phyloP scores from a whole-genome alignment of 2,797 vertebrate genomes.

The Sparidentex hasta region DNA sequence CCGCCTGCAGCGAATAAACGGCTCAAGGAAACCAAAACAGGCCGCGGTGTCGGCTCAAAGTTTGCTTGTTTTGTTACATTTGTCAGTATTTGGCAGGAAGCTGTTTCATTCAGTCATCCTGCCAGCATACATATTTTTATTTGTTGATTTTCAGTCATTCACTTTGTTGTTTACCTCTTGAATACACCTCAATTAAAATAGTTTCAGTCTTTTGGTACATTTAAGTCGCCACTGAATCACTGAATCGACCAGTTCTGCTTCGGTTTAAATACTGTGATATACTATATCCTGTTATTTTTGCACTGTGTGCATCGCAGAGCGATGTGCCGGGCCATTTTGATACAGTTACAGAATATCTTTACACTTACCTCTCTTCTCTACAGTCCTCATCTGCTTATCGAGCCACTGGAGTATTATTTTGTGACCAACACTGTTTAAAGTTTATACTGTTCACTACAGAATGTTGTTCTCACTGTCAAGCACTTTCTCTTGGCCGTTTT shows the following conservation, averaged over 20 bases:
- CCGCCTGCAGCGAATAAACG: no score
- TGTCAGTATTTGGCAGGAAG: constrained; percentile 12
- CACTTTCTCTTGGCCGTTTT: constrained; percentile 32
- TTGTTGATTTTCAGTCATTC: constrained; percentile 14
- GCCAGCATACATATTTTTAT: constrained; percentile 8
- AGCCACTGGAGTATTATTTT: constrained; percentile 71
- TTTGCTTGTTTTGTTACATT: constrained; percentile 55
- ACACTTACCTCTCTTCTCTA: constrained; percentile 57
- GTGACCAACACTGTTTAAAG: constrained; percentile 57
- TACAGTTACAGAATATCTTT: constrained; percentile 60
- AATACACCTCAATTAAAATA: constrained; percentile 34
- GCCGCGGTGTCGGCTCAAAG: neutral
- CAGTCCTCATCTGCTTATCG: constrained; percentile 49
- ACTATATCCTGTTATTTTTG: constrained; percentile 60
- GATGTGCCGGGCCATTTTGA: constrained; percentile 61
- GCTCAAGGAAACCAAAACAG: constrained; percentile 32
- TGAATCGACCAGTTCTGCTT: constrained; percentile 20
- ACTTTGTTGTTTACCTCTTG: constrained; percentile 8
- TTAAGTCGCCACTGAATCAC: constrained; percentile 9
- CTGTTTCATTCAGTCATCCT: neutral
- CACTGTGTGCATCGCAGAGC: constrained; percentile 53
- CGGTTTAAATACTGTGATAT: constrained; percentile 55
- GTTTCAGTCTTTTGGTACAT: constrained; percentile 19
- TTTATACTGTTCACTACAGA: constrained; percentile 58
- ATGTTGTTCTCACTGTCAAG: constrained; percentile 18